Evolutionary conservation across 2,113 vertebrate species (phyloP).

Genomic region (Odontophorus gujanensis): DNA sequence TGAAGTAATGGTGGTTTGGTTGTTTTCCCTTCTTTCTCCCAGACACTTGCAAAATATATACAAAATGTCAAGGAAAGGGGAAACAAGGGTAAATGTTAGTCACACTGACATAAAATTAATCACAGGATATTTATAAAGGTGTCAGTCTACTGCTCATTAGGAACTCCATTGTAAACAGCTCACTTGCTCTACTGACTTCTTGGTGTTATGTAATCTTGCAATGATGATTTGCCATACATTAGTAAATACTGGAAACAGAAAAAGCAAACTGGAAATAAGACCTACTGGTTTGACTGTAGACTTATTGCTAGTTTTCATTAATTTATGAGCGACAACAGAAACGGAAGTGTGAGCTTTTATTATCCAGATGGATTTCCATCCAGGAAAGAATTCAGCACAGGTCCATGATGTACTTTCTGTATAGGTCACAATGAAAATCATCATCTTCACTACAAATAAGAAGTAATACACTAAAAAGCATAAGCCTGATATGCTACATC

Average conservation of each 20-base stretch:
- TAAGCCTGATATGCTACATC: background rate
- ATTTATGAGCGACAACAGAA: background rate
- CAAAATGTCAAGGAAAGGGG: background rate
- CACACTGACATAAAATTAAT: background rate
- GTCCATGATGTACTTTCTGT: background rate
- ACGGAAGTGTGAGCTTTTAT: background rate
- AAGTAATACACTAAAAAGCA: background rate
- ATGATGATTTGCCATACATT: background rate
- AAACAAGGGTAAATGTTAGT: background rate
- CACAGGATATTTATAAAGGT: background rate
- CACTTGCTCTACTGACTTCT: background rate
- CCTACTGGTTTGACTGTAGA: background rate
- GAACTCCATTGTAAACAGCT: background rate
- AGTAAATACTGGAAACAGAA: background rate
- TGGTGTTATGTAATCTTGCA: background rate
- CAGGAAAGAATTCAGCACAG: background rate
- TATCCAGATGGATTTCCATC: background rate
- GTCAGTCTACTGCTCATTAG: background rate
- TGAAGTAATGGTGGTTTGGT: background rate
- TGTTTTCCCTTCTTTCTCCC: background rate
- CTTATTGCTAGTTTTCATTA: background rate
- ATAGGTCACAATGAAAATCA: background rate
- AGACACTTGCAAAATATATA: background rate
- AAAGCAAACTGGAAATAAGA: background rate
- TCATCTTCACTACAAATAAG: background rate